These are phyloP conservation scores for Rhinichthys klamathensis DNA, from an alignment of 2,113 vertebrate genomes.

Conservation along the genomic window DNA sequence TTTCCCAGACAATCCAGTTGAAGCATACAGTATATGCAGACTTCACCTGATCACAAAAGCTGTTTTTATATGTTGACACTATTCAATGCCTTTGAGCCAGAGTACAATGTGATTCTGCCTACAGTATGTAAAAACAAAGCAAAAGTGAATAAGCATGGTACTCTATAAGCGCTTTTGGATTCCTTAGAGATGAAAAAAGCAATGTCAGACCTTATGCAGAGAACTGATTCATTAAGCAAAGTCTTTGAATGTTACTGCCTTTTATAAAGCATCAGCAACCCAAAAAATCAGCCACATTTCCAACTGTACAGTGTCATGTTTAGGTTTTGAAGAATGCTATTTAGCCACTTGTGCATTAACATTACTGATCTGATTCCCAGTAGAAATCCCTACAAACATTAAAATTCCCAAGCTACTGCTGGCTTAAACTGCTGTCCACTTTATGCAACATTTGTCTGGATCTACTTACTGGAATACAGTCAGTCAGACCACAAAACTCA, in stretches of 20 bases:
- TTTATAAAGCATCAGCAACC: background rate
- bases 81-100: background rate
- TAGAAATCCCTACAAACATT: background rate
- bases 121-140: background rate
- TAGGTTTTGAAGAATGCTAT: background rate
- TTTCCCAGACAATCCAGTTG: background rate
- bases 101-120: background rate
- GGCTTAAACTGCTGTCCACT: background rate
- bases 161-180: background rate
- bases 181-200: background rate
- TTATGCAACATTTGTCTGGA: constrained; percentile 13
- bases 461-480: background rate
- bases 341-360: background rate
- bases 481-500: constrained; percentile 17
- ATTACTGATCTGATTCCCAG: background rate
- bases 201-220: background rate
- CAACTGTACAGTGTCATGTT: background rate
- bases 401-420: background rate
- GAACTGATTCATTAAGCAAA: background rate
- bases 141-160: background rate
- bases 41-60: background rate
- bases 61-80: background rate
- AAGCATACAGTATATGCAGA: background rate
- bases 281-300: background rate
- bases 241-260: background rate